Base-by-base conservation (phyloP, 2,113 vertebrate genomes). In the Cavia porcellus region DNA sequence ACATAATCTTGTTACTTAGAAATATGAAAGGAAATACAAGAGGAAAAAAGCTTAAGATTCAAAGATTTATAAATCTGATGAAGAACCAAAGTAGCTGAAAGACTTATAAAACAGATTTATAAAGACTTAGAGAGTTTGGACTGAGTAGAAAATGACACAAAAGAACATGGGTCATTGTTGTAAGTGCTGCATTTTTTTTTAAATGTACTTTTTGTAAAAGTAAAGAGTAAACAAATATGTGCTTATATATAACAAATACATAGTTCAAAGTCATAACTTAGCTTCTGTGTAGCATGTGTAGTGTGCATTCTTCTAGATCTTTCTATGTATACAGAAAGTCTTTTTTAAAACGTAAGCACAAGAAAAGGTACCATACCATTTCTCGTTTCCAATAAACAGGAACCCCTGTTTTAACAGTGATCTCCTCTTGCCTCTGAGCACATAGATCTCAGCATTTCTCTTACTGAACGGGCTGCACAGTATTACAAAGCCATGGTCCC, bases 321-420 rank as follows among this genome's bases (percentile, higher is more conserved):
- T 82, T 83, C 59, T 77, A 59, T 32, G 61, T 61, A 15, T 77
- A 64, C 0, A 83, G 24, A 38, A 92, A 82, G 55, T 42, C 57
- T 86, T 12, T 70, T 91, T 81, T 52, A 61, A 86, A 95, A 91
- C 13, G 81, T 47, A 84, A 89, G 83, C 59, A 77, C 79, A 82
- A 90, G 79, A 82, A 45, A 95, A 82, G 4, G 25, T 20, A 82
- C 35, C 38, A 52, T n/a, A 87, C 22, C 62, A 82, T 55, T 52
- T 7, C 66, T 59, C 59, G 62, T 82, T 83, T 83, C 25, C 52
- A 42, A 35, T 74, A 47, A 81, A 50, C 38, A 42, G 5, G 42
- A n/a, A 75, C 38, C 30, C 24, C 30, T 50, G 42, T 59, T 88
- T 77, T 47, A 70, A 61, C 70, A 85, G 38, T 52, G 32, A 68